A percentile compares a stretch with the other conserved stretches of the same genome.
These are phyloP conservation scores for Brachionus rubens DNA, from an alignment of 1,140 invertebrate species.

Conservation along the genomic window DNA sequence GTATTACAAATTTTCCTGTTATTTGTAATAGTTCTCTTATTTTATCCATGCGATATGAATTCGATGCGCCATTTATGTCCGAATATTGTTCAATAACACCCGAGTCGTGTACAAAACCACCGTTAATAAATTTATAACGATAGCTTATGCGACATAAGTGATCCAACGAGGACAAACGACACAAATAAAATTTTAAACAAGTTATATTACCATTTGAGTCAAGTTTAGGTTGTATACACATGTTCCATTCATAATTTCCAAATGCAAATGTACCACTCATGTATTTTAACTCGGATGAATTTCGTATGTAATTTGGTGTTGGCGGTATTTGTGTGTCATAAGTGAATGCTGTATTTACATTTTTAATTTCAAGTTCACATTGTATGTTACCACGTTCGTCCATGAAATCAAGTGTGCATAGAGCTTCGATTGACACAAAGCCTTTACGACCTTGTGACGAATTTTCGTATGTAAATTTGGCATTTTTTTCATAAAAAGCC, in stretches of 20 bases:
- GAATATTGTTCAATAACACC: constrained; percentile 70
- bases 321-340: constrained; percentile 67
- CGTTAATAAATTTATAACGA: constrained; percentile 70
- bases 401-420: constrained; percentile 73
- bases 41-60: constrained; percentile 42
- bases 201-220: constrained; percentile 63
- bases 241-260: constrained; percentile 79
- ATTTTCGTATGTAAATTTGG: constrained; percentile 71
- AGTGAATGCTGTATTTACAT: constrained; percentile 73
- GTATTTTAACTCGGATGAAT: constrained; percentile 60
- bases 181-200: constrained; percentile 67
- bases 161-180: constrained; percentile 75
- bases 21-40: constrained; percentile 33
- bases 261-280: constrained; percentile 73
- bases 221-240: constrained; percentile 68
- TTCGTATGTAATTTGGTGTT: constrained; percentile 33
- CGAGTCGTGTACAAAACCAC: constrained; percentile 71
- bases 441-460: constrained; percentile 74
- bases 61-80: constrained; percentile 37
- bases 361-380: constrained; percentile 74
- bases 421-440: constrained; percentile 74
- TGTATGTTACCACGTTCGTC: constrained; percentile 79
- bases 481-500: constrained; percentile 71
- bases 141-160: constrained; percentile 73
- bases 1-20: constrained; percentile 36